Evolutionary conservation across 1,140 invertebrate species (phyloP), one percentile per base, ranked within the genome.

Genomic region (Pemphigus obesinymphae): DNA sequence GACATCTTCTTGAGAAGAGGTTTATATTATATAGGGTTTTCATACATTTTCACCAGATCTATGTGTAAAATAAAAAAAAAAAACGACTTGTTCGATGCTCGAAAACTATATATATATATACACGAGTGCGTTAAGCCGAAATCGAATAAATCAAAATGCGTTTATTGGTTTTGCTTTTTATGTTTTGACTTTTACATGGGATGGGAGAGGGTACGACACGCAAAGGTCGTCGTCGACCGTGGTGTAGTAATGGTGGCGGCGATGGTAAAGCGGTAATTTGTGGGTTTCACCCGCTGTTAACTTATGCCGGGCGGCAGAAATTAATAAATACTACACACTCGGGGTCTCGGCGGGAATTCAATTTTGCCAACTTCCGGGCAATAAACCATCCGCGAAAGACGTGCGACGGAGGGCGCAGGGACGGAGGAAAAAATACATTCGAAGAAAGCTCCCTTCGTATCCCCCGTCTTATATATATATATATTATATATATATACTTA

Each of bases 271-370:
- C 50, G 75, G 75, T 78, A 78, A 78, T 78, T 78, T 78, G 75
- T 78, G 53, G 75, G 50, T 78, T 78, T 78, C 53, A 2, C 50
- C 75, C 50, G 75, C 53, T 58, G 75, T 78, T 78, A 76, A 76
- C 73, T 76, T 76, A 76, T 78, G 75, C 75, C 53, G 31, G n/a
- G 53, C 23, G 34, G 53, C n/a, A 61, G 50, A 61, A 78, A 78
- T 78, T 78, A 78, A 78, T 78, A 78, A 78, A 78, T 78, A 78
- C 53, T 78, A 78, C 75, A 61, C 53, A 58, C 53, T 55, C 53
- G 53, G 26, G 50, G 50, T 76, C 73, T 55, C 75, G 75, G 15
- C 75, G 75, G 75, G 75, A 78, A 78, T 78, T 78, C 75, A 78
- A 78, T 78, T 78, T 78, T 61, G 53, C 37, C 55, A 37, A 76